Base-by-base conservation (phyloP, 2,888 invertebrate species). In the Crepidodera aurea region DNA sequence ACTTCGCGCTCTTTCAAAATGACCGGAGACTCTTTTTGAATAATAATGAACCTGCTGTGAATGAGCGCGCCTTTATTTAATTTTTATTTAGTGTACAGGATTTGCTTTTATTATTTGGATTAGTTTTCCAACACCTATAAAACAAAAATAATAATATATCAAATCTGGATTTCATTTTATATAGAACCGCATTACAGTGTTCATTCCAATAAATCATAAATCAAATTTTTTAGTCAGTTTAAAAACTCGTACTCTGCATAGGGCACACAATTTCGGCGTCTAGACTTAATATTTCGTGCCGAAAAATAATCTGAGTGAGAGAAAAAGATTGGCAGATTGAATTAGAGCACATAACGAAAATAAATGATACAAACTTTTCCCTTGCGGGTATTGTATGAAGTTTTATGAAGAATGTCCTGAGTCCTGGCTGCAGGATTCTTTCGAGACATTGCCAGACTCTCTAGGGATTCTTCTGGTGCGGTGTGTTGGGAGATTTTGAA, bases 241-340 rank as follows among this genome's bases (percentile, higher is more conserved):
- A 39, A 51, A 15, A 2, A 15, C 8, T 3, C 13, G 12, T 19
- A 13, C n/a, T 13, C 22, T 44, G 44, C 44, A 44, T 55, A 16
- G 18, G 2, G n/a, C 44, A 8, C 44, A 34, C 18, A 19, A 34
- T 18, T 46, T 44, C 19, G 12, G 44, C 19, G 55, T 55, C 55
- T 55, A 55, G 55, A 55, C 55, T 32, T 29, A 32, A 55, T 55
- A 46, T 59, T 50, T 57, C 50, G 22, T 4, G 42, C 54, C 27
- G 40, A 63, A 63, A 63, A 54, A 50, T 54, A 58, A 62, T 63
- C 55, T 44, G 54, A 50, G 50, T 59, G 54, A 63, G 50, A 58
- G 62, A n/a, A 59, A 63, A 59, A 63, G 58, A 42, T 55, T 27
- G 50, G 42, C 42, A 54, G 54, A 63, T 53, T 59, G 15, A 27